Conservation (phyloP, 1,140 invertebrate species). For the Odontomachus brunneus region DNA sequence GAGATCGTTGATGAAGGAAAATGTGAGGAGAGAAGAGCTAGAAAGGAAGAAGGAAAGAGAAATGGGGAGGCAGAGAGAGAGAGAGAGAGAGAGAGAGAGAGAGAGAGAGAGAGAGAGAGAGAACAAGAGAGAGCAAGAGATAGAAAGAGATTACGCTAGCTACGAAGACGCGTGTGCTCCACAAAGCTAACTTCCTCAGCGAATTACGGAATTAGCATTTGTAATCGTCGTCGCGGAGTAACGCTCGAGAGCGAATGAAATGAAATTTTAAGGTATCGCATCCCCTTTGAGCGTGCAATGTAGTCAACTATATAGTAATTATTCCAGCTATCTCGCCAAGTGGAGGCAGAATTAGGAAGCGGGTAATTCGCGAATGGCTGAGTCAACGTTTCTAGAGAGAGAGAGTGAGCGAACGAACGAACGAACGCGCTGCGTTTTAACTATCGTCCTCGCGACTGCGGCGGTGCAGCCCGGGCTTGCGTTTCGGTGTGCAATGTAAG, state of each 20-base stretch:
- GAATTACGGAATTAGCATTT: neutral
- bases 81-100: neutral
- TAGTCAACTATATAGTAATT: conserved; percentile 25
- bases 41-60: neutral
- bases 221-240: neutral
- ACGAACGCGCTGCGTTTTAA: conserved; percentile 58
- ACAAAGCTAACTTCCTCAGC: conserved; percentile 1
- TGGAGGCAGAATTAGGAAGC: conserved; percentile 48
- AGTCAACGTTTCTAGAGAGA: conserved; percentile 66
- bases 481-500: neutral
- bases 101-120: neutral
- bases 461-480: neutral
- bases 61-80: too few relatives aligned
- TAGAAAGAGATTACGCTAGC: neutral
- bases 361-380: conserved; percentile 73
- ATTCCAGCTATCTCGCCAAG: conserved; percentile 36
- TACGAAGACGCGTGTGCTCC: neutral
- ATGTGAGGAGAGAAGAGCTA: too few relatives aligned
- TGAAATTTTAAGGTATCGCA: neutral
- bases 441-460: neutral
- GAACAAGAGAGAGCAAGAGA: neutral
- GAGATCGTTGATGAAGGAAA: neutral
- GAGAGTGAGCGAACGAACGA: too few relatives aligned
- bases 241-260: neutral
- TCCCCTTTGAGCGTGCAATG: neutral